Evolutionary conservation across 2,113 vertebrate genomes (phyloP), one percentile per base, ranked within the genome.

Genomic region (Amblyornis subalaris): DNA sequence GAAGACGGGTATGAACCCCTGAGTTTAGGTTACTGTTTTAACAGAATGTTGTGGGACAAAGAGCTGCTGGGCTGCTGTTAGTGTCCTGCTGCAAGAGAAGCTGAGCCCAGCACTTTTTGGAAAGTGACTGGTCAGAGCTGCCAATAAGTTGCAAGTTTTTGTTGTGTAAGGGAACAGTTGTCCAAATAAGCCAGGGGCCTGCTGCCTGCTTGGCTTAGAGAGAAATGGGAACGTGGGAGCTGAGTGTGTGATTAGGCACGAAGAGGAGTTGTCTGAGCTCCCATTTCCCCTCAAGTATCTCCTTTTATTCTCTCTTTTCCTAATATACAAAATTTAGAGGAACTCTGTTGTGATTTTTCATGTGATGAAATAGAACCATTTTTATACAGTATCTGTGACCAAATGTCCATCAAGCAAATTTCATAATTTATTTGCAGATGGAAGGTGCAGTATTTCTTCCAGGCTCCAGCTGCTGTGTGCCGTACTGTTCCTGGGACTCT

Each of bases 131-230:
- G 71, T 57, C 31, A 42, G 78, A 71, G 40, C 64, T 95, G 93
- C 78, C 81, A 93, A 1, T 77, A 90, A 73, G 38, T 71, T 94
- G 48, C 55, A 83, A 86, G 44, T 64, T 95, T 79, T 70, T 93
- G 74, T 91, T 91, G 57, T 78, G 45, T 67, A 90, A 94, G 60
- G n/a, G 80, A 75, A 50, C 23, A 45, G 69, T 93, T 93, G 81
- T 88, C 78, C 74, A 71, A 85, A 93, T 90, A 91, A 95, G 81
- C 92, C 65, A 78, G 73, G 28, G 73, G 17, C 55, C 70, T 92
- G 61, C 69, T 88, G 69, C 62, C 69, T 83, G 42, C 28, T 55
- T 72, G 60, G 75, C 60, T 44, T 67, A 29, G 53, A 74, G 74
- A 92, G 54, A 85, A 89, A 50, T 0, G 4, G 36, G 70, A 80